phyloP scores from a whole-genome alignment of 2,113 vertebrate genomes.

The Oryctolagus cuniculus region DNA sequence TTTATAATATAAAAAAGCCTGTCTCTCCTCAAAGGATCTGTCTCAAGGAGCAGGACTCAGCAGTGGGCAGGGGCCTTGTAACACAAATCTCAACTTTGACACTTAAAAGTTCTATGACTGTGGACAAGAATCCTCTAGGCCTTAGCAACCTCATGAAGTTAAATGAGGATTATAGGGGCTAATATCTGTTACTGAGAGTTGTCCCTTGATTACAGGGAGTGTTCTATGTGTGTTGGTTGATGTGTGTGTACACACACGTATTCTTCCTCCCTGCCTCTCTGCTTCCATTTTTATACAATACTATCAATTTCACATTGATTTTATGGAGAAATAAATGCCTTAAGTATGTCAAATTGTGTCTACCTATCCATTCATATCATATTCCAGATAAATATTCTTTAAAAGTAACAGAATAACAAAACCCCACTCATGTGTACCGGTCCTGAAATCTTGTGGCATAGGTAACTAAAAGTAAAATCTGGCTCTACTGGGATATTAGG shows the following conservation, averaged over 20 bases:
- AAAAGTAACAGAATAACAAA: slow-evolving; percentile 16
- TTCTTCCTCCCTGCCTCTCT: background rate
- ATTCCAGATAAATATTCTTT: slow-evolving; percentile 19
- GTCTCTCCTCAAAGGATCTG: no score
- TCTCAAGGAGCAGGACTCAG: no score
- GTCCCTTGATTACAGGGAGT: background rate
- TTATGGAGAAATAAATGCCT: background rate
- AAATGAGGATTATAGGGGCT: slow-evolving; percentile 11
- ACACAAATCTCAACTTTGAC: background rate
- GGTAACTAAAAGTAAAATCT: slow-evolving; percentile 30
- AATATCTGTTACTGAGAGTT: background rate
- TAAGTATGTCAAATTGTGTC: background rate
- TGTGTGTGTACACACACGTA: background rate
- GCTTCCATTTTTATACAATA: slow-evolving; percentile 42
- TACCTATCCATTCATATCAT: background rate
- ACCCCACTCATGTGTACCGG: background rate
- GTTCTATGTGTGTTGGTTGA: background rate
- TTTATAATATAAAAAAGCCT: no score
- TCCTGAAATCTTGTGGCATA: slow-evolving; percentile 8
- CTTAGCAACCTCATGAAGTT: background rate
- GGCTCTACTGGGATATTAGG: background rate
- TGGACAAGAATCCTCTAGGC: background rate
- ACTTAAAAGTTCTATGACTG: background rate
- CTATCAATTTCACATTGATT: background rate
- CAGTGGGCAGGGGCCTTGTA: no score